Evolutionary conservation across 2,888 invertebrate species (phyloP).

Genomic region (Rhamnusium bicolor): DNA sequence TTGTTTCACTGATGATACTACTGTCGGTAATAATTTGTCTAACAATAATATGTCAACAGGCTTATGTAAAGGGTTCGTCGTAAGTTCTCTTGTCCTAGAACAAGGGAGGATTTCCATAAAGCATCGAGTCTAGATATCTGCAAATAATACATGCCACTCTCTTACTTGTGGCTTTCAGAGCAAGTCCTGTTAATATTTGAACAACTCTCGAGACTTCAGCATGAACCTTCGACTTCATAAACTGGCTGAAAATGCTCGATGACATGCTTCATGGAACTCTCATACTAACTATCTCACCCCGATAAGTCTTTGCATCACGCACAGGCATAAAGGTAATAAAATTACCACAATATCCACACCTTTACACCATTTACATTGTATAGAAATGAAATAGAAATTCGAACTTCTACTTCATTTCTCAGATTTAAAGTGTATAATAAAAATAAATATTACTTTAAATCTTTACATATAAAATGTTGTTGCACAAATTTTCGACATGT

Average conservation of each 20-base stretch:
- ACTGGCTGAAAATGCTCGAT: slow-evolving; percentile 40
- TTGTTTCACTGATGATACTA: too few relatives aligned
- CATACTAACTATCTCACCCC: background rate
- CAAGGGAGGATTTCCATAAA: background rate
- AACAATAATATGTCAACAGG: too few relatives aligned
- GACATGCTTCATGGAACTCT: slow-evolving; percentile 18
- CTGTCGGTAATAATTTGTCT: too few relatives aligned
- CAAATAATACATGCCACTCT: slow-evolving; percentile 48
- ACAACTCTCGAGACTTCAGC: slow-evolving; percentile 41
- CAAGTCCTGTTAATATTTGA: slow-evolving; percentile 51
- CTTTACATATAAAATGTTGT: too few relatives aligned
- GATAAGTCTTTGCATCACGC: background rate
- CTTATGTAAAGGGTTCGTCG: background rate
- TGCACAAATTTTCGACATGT: too few relatives aligned
- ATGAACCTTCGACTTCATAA: slow-evolving; percentile 39
- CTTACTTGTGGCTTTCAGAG: slow-evolving; percentile 43
- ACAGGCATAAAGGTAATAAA: background rate
- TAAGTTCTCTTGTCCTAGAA: background rate
- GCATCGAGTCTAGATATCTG: slow-evolving; percentile 27
- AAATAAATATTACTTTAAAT: too few relatives aligned
- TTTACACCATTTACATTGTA: background rate
- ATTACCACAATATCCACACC: background rate
- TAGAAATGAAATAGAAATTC: background rate
- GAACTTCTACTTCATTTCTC: background rate
- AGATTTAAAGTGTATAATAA: background rate